Evolutionary conservation across 1,140 invertebrate species (phyloP).

Genomic region (Elymnias hypermnestra): DNA sequence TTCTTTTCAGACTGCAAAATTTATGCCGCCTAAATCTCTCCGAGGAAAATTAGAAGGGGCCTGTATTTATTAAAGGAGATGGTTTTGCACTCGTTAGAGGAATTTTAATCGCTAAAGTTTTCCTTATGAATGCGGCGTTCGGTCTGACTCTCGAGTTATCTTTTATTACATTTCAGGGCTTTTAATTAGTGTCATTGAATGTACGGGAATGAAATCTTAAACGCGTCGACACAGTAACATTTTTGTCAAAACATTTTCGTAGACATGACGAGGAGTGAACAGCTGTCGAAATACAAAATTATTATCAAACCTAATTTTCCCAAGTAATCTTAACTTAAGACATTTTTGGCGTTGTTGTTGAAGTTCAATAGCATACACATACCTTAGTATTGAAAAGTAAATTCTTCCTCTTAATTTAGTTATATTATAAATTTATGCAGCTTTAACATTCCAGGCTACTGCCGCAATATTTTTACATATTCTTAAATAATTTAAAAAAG

Average conservation of each 20-base stretch:
- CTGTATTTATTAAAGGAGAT: slow-evolving; percentile 73
- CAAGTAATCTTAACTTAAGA: no score
- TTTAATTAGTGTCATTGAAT: slow-evolving; percentile 68
- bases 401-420: no score
- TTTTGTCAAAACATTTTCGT: slow-evolving; percentile 21
- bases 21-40: slow-evolving; percentile 71
- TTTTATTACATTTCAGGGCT: slow-evolving; percentile 66
- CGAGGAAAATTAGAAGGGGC: slow-evolving; percentile 67
- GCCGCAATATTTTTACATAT: no score
- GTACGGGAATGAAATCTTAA: slow-evolving; percentile 58
- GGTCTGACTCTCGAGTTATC: slow-evolving; percentile 60
- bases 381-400: no score
- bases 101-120: slow-evolving; percentile 73
- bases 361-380: no score
- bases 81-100: slow-evolving; percentile 67
- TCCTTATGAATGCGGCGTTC: slow-evolving; percentile 68
- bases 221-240: slow-evolving; percentile 28
- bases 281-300: slow-evolving; percentile 12
- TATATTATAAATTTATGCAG: no score
- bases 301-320: no score
- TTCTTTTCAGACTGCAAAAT: slow-evolving; percentile 71
- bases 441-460: no score
- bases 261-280: slow-evolving; percentile 13
- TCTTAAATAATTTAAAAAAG: no score
- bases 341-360: no score